phyloP scores from a whole-genome alignment of 2,797 vertebrate genomes.

The Urocyon cinereoargenteus region DNA sequence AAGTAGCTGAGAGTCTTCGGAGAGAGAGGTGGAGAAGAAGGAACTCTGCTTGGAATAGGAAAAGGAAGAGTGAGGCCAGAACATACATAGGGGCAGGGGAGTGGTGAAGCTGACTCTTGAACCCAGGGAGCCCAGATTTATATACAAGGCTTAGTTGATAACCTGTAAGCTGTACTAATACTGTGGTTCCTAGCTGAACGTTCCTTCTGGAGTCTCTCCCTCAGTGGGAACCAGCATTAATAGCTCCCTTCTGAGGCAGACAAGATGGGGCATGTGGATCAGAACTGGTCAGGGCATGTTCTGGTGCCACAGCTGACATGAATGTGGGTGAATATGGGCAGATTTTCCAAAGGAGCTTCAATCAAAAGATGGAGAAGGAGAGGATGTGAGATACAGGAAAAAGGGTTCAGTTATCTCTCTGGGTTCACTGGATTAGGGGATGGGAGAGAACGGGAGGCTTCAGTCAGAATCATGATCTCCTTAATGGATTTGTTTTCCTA shows the following conservation, averaged over 20 bases:
- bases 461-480: background rate
- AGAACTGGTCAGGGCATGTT: slow-evolving; percentile 5
- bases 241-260: slow-evolving; percentile 33
- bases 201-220: slow-evolving; percentile 52
- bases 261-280: background rate
- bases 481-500: background rate
- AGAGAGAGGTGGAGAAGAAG: slow-evolving; percentile 43
- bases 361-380: slow-evolving; percentile 39
- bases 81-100: background rate
- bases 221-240: background rate
- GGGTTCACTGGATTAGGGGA: background rate
- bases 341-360: slow-evolving; percentile 27
- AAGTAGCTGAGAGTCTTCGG: too few species aligned
- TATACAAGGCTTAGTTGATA: background rate
- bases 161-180: background rate
- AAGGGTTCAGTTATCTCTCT: background rate
- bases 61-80: background rate
- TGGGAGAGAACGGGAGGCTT: background rate
- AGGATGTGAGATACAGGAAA: background rate
- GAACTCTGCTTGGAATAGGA: slow-evolving; percentile 25
- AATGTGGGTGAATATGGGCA: background rate
- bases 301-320: slow-evolving; percentile 18
- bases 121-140: background rate
- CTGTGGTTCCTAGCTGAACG: background rate
- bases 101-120: background rate